These are phyloP conservation scores for Tangara arthus DNA, from an alignment of 2,797 vertebrate genomes.

Conservation along the genomic window DNA sequence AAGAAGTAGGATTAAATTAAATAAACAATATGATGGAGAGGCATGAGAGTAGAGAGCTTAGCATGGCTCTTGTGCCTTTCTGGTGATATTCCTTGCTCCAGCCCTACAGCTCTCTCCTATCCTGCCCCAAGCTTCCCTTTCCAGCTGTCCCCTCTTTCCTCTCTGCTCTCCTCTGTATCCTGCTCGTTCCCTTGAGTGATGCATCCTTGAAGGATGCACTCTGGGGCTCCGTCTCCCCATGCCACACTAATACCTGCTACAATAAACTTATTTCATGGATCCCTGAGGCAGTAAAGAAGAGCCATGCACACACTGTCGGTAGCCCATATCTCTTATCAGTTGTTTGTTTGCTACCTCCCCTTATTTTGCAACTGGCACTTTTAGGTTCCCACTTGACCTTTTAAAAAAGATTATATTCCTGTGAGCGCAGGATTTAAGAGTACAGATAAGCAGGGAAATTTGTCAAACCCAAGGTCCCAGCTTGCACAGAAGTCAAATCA, in stretches of 20 bases:
- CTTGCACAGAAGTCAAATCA: neutral
- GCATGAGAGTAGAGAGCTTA: neutral
- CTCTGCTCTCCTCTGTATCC: neutral
- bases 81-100: neutral
- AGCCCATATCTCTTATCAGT: neutral
- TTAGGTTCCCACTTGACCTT: neutral
- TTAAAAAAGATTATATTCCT: neutral
- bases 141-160: neutral
- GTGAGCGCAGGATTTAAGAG: neutral
- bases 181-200: neutral
- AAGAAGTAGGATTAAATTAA: neutral
- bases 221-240: neutral
- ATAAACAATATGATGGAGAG: neutral
- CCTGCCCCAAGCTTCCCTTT: neutral
- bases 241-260: neutral
- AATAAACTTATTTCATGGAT: neutral
- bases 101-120: neutral
- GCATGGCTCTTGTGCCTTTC: neutral
- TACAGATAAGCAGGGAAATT: neutral
- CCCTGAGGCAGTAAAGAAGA: neutral
- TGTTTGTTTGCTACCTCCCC: constrained; percentile 6
- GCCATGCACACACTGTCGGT: neutral
- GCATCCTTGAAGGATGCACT: neutral
- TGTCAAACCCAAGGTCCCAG: neutral
- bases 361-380: constrained; percentile 1